Evolutionary conservation across 2,113 vertebrate genomes (phyloP), one percentile per base, ranked within the genome.

Genomic region (Lamprologus ornatipinnis): DNA sequence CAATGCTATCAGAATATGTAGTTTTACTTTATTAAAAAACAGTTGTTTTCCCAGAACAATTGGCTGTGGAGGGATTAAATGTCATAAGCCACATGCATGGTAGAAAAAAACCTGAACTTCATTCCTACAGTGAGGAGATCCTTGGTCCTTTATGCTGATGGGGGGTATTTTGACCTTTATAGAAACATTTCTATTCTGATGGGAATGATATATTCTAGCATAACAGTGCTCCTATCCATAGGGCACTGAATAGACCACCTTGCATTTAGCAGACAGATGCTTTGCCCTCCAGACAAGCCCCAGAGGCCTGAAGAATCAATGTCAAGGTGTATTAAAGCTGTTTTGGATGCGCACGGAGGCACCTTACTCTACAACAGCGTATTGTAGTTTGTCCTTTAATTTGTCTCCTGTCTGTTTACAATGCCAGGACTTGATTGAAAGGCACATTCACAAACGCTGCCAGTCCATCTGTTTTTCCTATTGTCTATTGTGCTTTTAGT

Each of bases 381-480:
- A 2, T 49, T 28, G 26, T 31, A 31, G 45, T 49, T 78, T 78
- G 47, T 49, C 42, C 70, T 78, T 78, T 78, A 31, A 49, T n/a
- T 78, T n/a, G 15, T 49, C 23, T 49, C 70, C 70, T 49, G 70
- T 78, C 4, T n/a, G 70, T 31, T 78, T 78, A 58, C n/a, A 53
- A 26, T 57, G 33, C 63, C 33, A 54, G 23, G 15, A 26, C 49
- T 28, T 47, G 80, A 82, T 42, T 47, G 55, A 82, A 82, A 82
- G 1, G 0, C 7, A 11, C 45, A 58, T 60, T 47, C 37, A 31
- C 57, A 60, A 63, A 63, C 28, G 17, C 23, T 33, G 28, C 35
- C 45, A 70, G 63, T 55, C 80, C 45, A 23, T 89, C 75, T 86
- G 15, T 91, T 63, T 85, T 15, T 84, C 10, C 15, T 57, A 80